phyloP scores from a whole-genome alignment of 2,797 vertebrate species.

The Sphenopsis melanotis region DNA sequence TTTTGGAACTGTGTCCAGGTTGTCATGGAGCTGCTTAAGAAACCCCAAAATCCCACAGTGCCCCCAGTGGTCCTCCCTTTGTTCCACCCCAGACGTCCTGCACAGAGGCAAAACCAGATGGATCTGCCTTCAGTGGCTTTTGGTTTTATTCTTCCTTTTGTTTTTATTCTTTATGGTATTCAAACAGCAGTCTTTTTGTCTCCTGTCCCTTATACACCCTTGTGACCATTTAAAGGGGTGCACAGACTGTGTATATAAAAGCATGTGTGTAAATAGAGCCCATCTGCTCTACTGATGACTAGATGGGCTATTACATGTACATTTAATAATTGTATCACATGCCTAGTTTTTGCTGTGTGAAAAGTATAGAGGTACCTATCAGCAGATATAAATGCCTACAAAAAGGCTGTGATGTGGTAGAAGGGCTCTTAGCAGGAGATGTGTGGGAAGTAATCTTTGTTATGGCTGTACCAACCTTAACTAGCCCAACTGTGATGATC shows the following conservation, averaged over 20 bases:
- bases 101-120: not conserved
- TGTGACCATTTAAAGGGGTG: not conserved
- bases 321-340: not conserved
- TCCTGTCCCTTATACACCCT: not conserved
- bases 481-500: not conserved
- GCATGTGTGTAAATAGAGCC: not conserved
- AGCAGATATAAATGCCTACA: constrained; percentile 5
- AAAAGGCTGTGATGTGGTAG: constrained; percentile 40
- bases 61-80: not conserved
- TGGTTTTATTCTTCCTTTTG: not conserved
- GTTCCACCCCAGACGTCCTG: not conserved
- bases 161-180: not conserved
- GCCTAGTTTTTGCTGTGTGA: not conserved
- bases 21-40: not conserved
- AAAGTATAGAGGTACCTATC: not conserved
- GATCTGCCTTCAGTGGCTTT: not conserved
- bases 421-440: constrained; percentile 22
- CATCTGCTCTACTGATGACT: not conserved
- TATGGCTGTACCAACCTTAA: constrained; percentile 4
- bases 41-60: not conserved
- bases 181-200: not conserved
- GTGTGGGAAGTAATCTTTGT: constrained; percentile 43
- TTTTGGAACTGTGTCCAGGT: not conserved
- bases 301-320: not conserved
- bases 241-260: not conserved